Percentiles rank a stretch among this genome's conserved stretches.
These are phyloP conservation scores for Microcebus tavaratra DNA, from an alignment of 2,113 vertebrate genomes.

Conservation along the genomic window DNA sequence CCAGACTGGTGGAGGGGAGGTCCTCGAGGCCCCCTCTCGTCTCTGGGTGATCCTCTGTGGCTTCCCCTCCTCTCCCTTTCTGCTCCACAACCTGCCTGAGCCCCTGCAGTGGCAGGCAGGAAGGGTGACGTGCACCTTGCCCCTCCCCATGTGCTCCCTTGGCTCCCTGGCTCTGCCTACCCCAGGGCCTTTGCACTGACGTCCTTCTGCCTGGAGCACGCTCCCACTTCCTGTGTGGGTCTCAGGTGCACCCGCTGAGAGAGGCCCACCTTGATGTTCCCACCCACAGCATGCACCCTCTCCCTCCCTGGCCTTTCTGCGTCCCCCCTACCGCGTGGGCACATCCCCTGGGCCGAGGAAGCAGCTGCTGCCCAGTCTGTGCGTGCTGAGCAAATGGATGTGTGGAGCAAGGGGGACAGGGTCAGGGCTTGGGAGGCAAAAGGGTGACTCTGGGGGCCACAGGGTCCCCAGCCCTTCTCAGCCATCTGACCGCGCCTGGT, in stretches of 20 bases:
- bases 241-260: neutral
- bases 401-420: fast-evolving
- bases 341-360: fast-evolving
- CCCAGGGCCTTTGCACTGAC: neutral
- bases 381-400: neutral
- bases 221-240: neutral
- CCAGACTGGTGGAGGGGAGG: fast-evolving
- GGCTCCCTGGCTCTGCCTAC: neutral
- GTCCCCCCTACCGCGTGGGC: fast-evolving
- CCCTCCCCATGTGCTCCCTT: no score
- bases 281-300: neutral
- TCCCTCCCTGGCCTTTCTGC: neutral
- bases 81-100: no score
- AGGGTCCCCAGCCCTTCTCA: fast-evolving
- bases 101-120: neutral
- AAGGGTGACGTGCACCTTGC: neutral
- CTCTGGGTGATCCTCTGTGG: neutral
- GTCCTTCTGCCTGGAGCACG: neutral
- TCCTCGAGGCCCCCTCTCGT: fast-evolving
- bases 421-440: fast-evolving
- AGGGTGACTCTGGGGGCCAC: neutral
- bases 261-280: neutral
- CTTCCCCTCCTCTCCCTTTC: neutral
- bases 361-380: fast-evolving
- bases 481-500: neutral